Evolutionary conservation across 2,113 vertebrate species (phyloP).

Genomic region (Sardina pilchardus): DNA sequence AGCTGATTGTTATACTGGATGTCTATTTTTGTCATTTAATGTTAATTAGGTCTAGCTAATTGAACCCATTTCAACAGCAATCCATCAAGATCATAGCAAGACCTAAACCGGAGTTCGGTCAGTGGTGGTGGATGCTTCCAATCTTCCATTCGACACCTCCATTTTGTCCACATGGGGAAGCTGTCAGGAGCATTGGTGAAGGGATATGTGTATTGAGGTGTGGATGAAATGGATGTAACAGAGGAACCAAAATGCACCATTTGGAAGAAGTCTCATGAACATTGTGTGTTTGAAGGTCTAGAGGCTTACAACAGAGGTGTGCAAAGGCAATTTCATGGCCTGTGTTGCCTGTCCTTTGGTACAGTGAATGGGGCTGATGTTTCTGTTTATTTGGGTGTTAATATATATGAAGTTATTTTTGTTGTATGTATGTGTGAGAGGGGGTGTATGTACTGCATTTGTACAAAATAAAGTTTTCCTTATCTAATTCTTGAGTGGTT

Average conservation of each 20-base stretch:
- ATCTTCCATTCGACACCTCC: neutral
- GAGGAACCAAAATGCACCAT: neutral
- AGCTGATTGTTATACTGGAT: neutral
- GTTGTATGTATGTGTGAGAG: neutral
- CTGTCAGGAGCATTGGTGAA: neutral
- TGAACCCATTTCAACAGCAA: no score
- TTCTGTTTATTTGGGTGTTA: no score
- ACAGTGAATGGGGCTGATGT: neutral
- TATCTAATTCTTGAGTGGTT: neutral
- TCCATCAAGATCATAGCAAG: neutral
- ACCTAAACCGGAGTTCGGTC: neutral
- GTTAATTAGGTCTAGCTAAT: no score
- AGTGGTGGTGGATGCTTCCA: neutral
- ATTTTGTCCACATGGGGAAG: neutral
- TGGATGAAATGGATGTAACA: neutral
- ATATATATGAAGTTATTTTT: neutral
- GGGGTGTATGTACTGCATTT: neutral
- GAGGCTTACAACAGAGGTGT: neutral
- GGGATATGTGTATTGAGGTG: neutral
- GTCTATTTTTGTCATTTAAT: neutral
- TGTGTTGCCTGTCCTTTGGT: no score
- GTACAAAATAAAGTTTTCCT: neutral
- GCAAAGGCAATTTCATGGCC: no score
- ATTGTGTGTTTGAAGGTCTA: neutral
- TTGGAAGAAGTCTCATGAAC: neutral